A percentile compares a stretch with the other conserved stretches of the same genome.
Conservation (phyloP, 1,140 invertebrate species). For the Tetraneura akinire region DNA sequence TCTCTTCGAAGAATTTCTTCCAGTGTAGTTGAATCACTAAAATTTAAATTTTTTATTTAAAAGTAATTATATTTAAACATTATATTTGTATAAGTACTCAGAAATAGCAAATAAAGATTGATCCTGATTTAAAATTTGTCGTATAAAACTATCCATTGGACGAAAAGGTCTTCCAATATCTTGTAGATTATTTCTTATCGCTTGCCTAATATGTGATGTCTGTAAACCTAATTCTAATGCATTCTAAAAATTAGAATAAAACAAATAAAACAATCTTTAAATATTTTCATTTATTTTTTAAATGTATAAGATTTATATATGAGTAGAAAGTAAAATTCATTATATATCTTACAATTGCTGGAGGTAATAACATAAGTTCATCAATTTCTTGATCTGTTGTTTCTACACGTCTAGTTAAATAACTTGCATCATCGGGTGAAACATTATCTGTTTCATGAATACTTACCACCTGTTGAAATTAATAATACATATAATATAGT, state of each 20-base stretch:
- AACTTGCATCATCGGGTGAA: neutral
- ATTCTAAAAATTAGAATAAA: slow-evolving; percentile 57
- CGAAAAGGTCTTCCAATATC: slow-evolving; percentile 65
- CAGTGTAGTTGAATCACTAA: slow-evolving; percentile 27
- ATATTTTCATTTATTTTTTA: neutral
- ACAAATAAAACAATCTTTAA: neutral
- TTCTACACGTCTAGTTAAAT: neutral
- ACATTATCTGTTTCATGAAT: slow-evolving; percentile 34
- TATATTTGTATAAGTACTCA: neutral
- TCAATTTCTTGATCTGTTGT: slow-evolving; percentile 62
- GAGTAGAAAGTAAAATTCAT: neutral
- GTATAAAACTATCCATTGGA: slow-evolving; percentile 55
- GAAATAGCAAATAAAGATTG: neutral
- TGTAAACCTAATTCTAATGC: slow-evolving; percentile 72
- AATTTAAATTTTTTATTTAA: neutral
- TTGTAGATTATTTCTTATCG: slow-evolving; percentile 64
- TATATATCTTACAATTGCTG: slow-evolving; percentile 59
- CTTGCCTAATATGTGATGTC: slow-evolving; percentile 67
- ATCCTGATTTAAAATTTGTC: slow-evolving; percentile 26
- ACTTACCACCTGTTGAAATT: slow-evolving; percentile 3
- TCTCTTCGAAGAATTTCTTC: slow-evolving; percentile 30
- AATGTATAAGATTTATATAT: neutral
- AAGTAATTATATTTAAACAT: neutral
- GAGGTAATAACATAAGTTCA: slow-evolving; percentile 63
- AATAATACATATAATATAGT: too few species aligned